Evolutionary conservation across 2,888 invertebrate genomes (phyloP), one percentile per base, ranked within the genome.

Genomic region (Papilio demoleus): DNA sequence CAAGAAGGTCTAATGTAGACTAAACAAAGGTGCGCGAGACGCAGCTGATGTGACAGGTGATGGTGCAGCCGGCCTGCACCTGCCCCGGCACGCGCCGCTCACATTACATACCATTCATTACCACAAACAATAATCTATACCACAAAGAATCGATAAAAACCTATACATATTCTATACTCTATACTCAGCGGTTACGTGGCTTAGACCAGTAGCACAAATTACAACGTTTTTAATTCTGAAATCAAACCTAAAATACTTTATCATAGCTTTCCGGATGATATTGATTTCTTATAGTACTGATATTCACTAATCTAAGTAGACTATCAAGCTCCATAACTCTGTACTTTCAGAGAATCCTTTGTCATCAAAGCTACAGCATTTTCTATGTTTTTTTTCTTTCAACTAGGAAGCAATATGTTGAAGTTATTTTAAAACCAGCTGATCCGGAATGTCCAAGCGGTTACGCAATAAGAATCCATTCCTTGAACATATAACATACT

Each of bases 21-120:
- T 74, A 76, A 78, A 80, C 77, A 84, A 83, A 83, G 83, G 82
- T 81, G 80, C 76, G 77, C 70, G 81, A 86, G 85, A 81, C 83
- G 90, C 91, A 91, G 91, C 90, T 90, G 90, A 90, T 45, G 42
- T 74, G 90, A 88, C 93, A 93, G 93, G 93, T 93, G 92, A 84
- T 87, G 84, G 73, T 79, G 85, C 90, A 92, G 88, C 89, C 87
- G 91, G 88, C 88, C 71, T 78, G 77, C 89, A 90, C 89, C 88
- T 90, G 88, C 88, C 81, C 75, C 72, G 77, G 77, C 81, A 85
- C 90, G 87, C 88, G 90, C 84, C 85, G 85, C 88, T 83, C 85
- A 82, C 81, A 82, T 83, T 85, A 84, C 75, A 73, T 77, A 79
- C 73, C 78, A 81, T 78, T 80, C 79, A 82, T 74, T 76, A 76